These are phyloP conservation scores for Dromas ardeola DNA, from an alignment of 2,113 vertebrate species.

Conservation along the genomic window DNA sequence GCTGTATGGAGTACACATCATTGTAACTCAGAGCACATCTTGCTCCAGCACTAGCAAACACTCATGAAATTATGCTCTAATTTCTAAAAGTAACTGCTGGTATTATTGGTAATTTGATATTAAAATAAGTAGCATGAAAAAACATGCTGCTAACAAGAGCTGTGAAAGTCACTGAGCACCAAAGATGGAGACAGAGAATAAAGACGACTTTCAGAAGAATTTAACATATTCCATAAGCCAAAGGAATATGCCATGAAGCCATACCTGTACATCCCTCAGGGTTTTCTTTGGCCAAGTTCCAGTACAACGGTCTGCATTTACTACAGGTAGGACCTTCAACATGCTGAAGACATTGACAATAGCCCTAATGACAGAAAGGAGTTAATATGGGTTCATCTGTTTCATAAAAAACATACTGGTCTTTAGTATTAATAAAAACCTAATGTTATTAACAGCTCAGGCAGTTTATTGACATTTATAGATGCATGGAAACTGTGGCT, in stretches of 20 bases:
- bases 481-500: background rate
- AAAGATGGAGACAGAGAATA: accelerated
- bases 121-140: background rate
- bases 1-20: background rate
- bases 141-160: background rate
- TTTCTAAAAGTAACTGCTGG: background rate
- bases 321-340: constrained; percentile 83
- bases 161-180: background rate
- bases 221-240: background rate
- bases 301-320: constrained; percentile 89
- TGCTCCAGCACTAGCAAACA: background rate
- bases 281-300: constrained; percentile 85
- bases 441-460: background rate
- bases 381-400: background rate
- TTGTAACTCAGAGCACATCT: background rate
- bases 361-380: constrained; percentile 74
- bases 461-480: background rate
- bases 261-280: constrained; percentile 85
- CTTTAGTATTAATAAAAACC: background rate
- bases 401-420: background rate
- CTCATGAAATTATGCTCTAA: background rate
- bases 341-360: constrained; percentile 82
- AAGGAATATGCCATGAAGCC: background rate
- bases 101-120: background rate
- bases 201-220: background rate